Percentiles rank a stretch among this genome's conserved stretches.
Evolutionary conservation across 2,113 vertebrate genomes (phyloP).

Genomic region (Anguilla rostrata): DNA sequence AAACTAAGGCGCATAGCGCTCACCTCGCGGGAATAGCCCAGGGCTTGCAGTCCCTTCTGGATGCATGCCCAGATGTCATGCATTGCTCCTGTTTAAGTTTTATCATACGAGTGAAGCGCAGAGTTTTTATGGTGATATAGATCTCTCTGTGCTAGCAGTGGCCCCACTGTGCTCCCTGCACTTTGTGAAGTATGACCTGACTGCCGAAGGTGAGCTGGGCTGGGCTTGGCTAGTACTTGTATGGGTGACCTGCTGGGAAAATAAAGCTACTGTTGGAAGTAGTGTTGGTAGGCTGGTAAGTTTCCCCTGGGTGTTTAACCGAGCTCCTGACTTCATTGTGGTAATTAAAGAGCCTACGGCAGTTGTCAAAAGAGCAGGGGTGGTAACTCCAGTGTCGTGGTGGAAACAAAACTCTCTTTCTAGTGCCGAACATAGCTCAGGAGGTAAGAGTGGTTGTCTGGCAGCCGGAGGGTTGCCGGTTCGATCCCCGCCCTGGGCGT

Average conservation of each 20-base stretch:
- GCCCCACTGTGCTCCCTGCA: no score
- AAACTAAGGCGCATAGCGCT: background rate
- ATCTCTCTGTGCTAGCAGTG: background rate
- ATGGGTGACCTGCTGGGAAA: no score
- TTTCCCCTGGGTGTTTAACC: background rate
- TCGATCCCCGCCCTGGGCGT: no score
- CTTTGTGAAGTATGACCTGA: background rate
- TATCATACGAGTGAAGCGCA: background rate
- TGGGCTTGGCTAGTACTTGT: no score
- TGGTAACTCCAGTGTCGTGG: background rate
- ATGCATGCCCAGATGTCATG: background rate
- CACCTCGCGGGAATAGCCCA: background rate
- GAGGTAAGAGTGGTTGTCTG: no score
- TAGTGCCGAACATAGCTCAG: background rate
- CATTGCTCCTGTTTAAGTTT: background rate
- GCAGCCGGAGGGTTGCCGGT: no score
- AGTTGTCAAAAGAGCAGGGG: background rate
- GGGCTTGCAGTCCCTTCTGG: background rate
- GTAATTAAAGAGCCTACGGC: background rate
- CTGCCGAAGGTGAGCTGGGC: no score
- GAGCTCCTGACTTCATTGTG: background rate
- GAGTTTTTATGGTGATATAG: background rate
- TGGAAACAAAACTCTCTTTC: background rate
- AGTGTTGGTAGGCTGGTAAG: background rate
- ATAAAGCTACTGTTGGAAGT: background rate